Conservation (phyloP, 2,888 invertebrate species). For the Heliothis peltigera region DNA sequence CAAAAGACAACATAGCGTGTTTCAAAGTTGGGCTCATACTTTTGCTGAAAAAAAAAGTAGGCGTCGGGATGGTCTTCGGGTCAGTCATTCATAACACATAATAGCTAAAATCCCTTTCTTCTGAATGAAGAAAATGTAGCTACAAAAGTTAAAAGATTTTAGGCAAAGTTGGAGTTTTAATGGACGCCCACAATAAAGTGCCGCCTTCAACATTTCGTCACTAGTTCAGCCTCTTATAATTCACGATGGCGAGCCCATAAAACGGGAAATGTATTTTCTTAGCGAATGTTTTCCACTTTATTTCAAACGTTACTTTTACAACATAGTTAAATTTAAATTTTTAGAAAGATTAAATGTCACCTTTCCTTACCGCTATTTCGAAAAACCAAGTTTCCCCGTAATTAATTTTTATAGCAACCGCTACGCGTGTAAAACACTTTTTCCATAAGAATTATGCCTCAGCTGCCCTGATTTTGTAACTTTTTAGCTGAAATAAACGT, state of each 20-base stretch:
- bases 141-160: conserved; percentile 9
- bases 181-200: conserved; percentile 38
- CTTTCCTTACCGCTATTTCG: conserved; percentile 45
- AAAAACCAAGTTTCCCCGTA: conserved; percentile 58
- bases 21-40: no score
- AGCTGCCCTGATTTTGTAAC: conserved; percentile 58
- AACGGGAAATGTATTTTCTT: conserved; percentile 48
- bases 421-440: conserved; percentile 57
- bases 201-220: conserved; percentile 38
- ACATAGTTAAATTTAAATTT: conserved; percentile 43
- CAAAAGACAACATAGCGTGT: no score
- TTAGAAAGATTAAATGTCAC: conserved; percentile 50
- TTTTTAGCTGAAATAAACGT: conserved; percentile 58
- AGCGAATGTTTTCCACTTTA: conserved; percentile 53
- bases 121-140: conserved; percentile 6
- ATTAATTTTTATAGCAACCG: conserved; percentile 59
- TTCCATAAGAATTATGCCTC: conserved; percentile 54
- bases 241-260: conserved; percentile 36
- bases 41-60: no score
- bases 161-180: conserved; percentile 13
- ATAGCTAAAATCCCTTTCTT: not conserved
- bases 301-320: conserved; percentile 44
- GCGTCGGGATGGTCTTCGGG: no score
- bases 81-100: no score
- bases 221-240: conserved; percentile 42